Percentiles rank a stretch among this genome's conserved stretches.
These are phyloP conservation scores for Petrocephalus zakoni DNA, from an alignment of 2,113 vertebrate species.

Conservation along the genomic window DNA sequence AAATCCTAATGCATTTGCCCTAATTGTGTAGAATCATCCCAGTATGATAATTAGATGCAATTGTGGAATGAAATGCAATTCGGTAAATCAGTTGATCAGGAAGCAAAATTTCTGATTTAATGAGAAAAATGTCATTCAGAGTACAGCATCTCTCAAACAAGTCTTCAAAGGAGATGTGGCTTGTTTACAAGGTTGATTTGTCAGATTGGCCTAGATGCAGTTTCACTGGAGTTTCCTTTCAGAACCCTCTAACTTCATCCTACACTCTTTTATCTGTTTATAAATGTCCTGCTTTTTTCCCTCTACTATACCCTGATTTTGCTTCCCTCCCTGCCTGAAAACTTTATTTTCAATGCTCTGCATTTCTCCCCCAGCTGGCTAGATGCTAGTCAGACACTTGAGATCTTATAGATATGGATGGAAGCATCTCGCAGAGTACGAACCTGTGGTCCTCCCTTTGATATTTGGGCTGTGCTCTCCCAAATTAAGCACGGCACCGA, in stretches of 20 bases:
- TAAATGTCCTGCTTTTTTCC: not conserved
- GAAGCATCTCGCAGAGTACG: not conserved
- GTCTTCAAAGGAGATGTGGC: not conserved
- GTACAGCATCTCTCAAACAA: not conserved
- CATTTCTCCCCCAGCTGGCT: not conserved
- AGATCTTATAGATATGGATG: not conserved
- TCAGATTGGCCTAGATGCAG: not conserved
- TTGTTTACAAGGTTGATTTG: conserved; percentile 1
- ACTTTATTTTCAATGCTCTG: not conserved
- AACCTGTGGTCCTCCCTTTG: not conserved
- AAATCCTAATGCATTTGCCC: not conserved
- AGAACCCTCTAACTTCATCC: not conserved
- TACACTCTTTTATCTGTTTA: not conserved
- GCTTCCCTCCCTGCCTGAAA: not conserved
- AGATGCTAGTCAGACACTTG: not conserved
- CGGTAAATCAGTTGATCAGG: not conserved
- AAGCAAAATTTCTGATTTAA: not conserved
- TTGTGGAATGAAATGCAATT: not conserved
- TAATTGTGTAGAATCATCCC: not conserved
- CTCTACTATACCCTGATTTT: not conserved
- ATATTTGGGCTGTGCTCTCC: not conserved
- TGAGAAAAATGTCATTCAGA: conserved; percentile 4
- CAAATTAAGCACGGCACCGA: not conserved
- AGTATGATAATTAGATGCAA: not conserved
- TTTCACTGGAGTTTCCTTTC: not conserved